A percentile compares a stretch with the other conserved stretches of the same genome.
These are phyloP conservation scores for Columba janthina DNA, from an alignment of 2,113 vertebrate species.

Conservation along the genomic window DNA sequence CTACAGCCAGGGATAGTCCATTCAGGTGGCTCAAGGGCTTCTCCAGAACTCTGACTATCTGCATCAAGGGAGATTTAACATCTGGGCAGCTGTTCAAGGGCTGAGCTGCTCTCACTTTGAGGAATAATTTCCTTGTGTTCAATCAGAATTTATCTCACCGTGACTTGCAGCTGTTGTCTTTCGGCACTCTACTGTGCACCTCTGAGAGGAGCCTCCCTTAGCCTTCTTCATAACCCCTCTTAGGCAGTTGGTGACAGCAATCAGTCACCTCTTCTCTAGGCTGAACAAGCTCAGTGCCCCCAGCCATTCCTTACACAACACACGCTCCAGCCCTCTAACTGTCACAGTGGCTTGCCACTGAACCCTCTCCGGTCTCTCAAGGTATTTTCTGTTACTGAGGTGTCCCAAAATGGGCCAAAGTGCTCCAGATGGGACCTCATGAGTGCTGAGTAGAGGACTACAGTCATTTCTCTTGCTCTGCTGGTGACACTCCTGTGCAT, in stretches of 20 bases:
- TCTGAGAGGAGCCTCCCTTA: not conserved
- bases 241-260: not conserved
- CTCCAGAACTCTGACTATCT: not conserved
- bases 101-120: not conserved
- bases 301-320: not conserved
- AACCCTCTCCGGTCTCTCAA: not conserved
- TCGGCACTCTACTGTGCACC: accelerated
- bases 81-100: not conserved
- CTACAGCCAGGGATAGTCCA: not conserved
- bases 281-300: not conserved
- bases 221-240: accelerated
- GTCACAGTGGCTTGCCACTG: accelerated
- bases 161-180: accelerated
- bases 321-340: accelerated
- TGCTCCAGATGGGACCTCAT: not conserved
- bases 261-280: not conserved
- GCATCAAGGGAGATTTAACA: not conserved
- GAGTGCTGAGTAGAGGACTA: not conserved
- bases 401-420: not conserved
- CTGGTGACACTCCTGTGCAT: not conserved
- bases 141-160: not conserved
- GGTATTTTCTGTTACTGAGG: not conserved
- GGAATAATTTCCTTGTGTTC: not conserved
- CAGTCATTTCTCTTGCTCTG: not conserved
- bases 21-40: not conserved